A percentile compares a stretch with the other conserved stretches of the same genome.
These are phyloP conservation scores for Cephus runcator DNA, from an alignment of 2,888 invertebrate genomes.

Conservation along the genomic window DNA sequence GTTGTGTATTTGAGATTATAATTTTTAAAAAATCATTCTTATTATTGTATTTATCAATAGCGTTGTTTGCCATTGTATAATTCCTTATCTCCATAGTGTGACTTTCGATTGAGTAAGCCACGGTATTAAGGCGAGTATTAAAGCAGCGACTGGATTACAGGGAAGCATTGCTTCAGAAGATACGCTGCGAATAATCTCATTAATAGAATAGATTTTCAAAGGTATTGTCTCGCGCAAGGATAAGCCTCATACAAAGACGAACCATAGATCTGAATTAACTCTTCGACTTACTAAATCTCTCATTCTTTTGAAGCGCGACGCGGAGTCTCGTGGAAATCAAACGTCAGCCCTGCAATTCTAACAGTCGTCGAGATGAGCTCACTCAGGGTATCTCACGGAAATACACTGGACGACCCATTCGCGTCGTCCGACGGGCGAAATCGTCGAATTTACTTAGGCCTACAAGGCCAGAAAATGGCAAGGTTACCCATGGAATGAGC, in stretches of 20 bases:
- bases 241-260: background rate
- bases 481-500: background rate
- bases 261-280: background rate
- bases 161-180: slow-evolving; percentile 5
- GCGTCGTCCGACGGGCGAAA: background rate
- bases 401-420: background rate
- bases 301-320: background rate
- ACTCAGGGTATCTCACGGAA: background rate
- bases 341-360: background rate
- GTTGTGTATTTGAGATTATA: too few species aligned
- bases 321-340: background rate
- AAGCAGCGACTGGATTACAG: slow-evolving; percentile 4
- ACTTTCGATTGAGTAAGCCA: background rate
- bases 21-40: background rate
- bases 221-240: background rate
- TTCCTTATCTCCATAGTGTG: background rate
- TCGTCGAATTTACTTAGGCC: slow-evolving; percentile 4
- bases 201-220: slow-evolving; percentile 6
- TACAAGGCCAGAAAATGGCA: background rate
- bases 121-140: slow-evolving; percentile 2
- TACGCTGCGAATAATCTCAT: slow-evolving; percentile 4
- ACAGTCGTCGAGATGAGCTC: background rate
- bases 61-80: background rate
- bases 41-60: background rate
- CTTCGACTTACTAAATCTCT: background rate